Conservation (phyloP, 2,113 vertebrate species). For the Hylia prasina region DNA sequence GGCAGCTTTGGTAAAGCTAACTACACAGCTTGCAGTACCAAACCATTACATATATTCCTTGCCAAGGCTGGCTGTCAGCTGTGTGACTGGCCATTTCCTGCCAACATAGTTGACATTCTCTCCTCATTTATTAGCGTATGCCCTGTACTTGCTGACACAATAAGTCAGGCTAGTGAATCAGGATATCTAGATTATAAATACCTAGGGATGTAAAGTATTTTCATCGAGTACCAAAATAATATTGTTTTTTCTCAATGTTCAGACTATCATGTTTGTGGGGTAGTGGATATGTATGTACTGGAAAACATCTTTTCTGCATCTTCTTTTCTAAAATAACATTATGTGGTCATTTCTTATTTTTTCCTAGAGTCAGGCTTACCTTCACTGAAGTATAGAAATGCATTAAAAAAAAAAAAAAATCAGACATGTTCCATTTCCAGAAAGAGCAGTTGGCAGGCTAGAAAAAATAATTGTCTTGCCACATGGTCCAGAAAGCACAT, state of each 20-base stretch:
- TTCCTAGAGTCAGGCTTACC: not conserved
- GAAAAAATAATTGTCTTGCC: not conserved
- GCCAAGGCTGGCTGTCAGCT: conserved; percentile 37
- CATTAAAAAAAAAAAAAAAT: not conserved
- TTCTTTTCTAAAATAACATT: not conserved
- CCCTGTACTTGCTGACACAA: not conserved
- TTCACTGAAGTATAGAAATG: not conserved
- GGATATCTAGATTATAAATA: not conserved
- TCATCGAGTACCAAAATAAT: not conserved
- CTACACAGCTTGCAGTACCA: conserved; percentile 49
- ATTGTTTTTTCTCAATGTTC: fast-evolving
- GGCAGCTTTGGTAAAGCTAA: conserved; percentile 47
- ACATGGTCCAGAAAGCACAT: not conserved
- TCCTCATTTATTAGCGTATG: not conserved
- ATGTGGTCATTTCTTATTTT: not conserved
- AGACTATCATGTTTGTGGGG: not conserved
- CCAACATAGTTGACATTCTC: conserved; percentile 25
- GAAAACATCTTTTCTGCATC: not conserved
- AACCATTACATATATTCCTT: conserved; percentile 14
- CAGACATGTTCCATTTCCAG: not conserved
- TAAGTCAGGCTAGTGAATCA: not conserved
- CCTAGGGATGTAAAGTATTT: not conserved
- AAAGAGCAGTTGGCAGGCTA: not conserved
- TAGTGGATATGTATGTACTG: not conserved
- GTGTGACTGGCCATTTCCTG: conserved; percentile 23